Base-by-base conservation (phyloP, 37 sponge, comb jelly and placozoan species). In the Cliona cf. orientalis region DNA sequence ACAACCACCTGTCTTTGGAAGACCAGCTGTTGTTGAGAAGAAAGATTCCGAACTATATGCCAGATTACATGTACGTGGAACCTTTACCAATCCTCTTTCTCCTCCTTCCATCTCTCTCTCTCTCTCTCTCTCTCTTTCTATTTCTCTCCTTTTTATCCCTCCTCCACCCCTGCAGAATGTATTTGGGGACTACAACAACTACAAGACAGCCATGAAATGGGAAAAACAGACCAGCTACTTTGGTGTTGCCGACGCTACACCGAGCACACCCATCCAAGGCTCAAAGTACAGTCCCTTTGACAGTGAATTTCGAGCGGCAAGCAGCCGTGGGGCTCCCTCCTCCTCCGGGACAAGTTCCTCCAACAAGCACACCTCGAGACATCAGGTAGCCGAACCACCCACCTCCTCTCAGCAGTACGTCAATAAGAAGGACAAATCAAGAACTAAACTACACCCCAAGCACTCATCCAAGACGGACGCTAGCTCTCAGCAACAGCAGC, bases 181-280 rank as follows among this genome's bases (percentile, higher is more conserved):
- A 3, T 55, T 79, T 5, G 79, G 79, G 14, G 32, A 43, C 38
- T 79, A 79, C 37, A 31, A 5, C 31, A 43, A 80, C 58, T 58
- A 39, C 23, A 43, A 41, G 35, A 49, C 26, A 32, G 53, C 69
- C 0, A 42, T 69, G 32, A 44, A 58, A 2, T 1, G 33, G 60
- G n/a, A 70, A n/a, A 49, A 71, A 33, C 72, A 61, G 64, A 31
- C 33, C 42, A 46, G 59, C 41, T 35, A 35, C n/a, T 42, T 72
- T n/a, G 82, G 82, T 32, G 69, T 68, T 6, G 62, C 62, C 23
- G 73, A 82, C 0, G 11, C 63, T 12, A 71, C 44, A 6, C 82
- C 80, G 37, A 49, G 66, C 76, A 75, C 76, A 1, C 76, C 76
- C 37, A 39, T 69, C 42, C 42, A 26, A 4, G 61, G 12, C 3